Conservation (phyloP, 2,113 vertebrate species). For the Australoheros scitulus region DNA sequence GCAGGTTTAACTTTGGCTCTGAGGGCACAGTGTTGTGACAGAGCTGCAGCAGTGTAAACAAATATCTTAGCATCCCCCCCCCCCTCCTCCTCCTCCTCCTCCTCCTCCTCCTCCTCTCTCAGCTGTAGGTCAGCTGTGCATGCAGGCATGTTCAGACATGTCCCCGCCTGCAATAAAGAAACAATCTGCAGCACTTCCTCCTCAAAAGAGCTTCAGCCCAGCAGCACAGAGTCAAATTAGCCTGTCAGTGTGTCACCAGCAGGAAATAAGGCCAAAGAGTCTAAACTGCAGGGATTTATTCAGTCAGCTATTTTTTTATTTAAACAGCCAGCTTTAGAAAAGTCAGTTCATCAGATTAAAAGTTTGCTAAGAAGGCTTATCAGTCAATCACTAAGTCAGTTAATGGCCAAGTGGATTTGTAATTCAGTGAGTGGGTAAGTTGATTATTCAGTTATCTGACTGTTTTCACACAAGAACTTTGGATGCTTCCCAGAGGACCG, state of each 20-base stretch:
- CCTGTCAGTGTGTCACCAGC: neutral
- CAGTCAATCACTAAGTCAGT: neutral
- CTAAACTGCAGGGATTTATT: neutral
- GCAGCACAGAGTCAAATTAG: neutral
- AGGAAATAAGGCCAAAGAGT: neutral
- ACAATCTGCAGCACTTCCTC: conserved; percentile 41
- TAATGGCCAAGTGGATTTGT: neutral
- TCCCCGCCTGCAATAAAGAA: conserved; percentile 40
- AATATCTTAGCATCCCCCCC: too few relatives aligned
- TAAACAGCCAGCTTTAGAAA: neutral
- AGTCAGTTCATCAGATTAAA: neutral
- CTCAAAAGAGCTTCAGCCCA: neutral
- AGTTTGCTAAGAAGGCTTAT: neutral
- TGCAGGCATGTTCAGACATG: conserved; percentile 79
- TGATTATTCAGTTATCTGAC: neutral
- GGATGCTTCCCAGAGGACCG: neutral
- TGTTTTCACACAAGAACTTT: neutral
- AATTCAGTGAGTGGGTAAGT: neutral
- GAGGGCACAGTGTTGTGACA: too few relatives aligned
- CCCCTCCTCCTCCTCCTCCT: too few relatives aligned
- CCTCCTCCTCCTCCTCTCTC: conserved; percentile 24
- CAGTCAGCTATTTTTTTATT: neutral
- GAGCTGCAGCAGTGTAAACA: too few relatives aligned
- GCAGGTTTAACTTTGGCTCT: too few relatives aligned
- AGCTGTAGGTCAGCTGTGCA: conserved; percentile 61